Evolutionary conservation across 2,888 invertebrate genomes (phyloP).

Genomic region (Poecilobothrus nobilitatus): DNA sequence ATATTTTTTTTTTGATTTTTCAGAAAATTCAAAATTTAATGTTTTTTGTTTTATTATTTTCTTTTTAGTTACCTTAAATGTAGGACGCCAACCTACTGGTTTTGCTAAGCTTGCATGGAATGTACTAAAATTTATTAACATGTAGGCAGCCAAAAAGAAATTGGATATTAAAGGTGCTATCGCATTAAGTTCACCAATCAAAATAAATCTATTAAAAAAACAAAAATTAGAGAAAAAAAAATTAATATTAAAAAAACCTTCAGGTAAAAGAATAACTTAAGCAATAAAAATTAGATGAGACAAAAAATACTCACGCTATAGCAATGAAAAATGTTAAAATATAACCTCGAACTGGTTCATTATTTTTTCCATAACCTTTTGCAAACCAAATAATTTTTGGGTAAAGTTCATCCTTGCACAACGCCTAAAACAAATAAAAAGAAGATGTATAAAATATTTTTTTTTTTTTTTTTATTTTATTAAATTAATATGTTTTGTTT

Average conservation of each 20-base stretch:
- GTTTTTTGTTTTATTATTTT: no score
- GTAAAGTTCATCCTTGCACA: slow-evolving; percentile 90
- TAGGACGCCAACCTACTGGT: slow-evolving; percentile 83
- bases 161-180: slow-evolving; percentile 90
- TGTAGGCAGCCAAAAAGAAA: slow-evolving; percentile 89
- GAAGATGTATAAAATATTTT: not conserved
- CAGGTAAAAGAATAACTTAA: no score
- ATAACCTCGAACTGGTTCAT: slow-evolving; percentile 83
- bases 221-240: not conserved
- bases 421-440: slow-evolving; percentile 49
- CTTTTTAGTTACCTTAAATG: slow-evolving; percentile 59
- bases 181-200: slow-evolving; percentile 71
- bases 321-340: slow-evolving; percentile 87
- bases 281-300: no score
- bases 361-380: slow-evolving; percentile 71
- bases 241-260: not conserved
- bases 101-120: slow-evolving; percentile 87
- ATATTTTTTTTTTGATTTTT: no score
- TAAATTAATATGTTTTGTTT: no score
- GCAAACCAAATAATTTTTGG: slow-evolving; percentile 87
- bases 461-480: not conserved
- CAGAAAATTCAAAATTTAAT: no score
- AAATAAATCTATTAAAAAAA: slow-evolving; percentile 44
- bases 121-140: slow-evolving; percentile 87
- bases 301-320: slow-evolving; percentile 56